These are phyloP conservation scores for Hyposoter didymator DNA, from an alignment of 2,888 invertebrate genomes.

Conservation along the genomic window DNA sequence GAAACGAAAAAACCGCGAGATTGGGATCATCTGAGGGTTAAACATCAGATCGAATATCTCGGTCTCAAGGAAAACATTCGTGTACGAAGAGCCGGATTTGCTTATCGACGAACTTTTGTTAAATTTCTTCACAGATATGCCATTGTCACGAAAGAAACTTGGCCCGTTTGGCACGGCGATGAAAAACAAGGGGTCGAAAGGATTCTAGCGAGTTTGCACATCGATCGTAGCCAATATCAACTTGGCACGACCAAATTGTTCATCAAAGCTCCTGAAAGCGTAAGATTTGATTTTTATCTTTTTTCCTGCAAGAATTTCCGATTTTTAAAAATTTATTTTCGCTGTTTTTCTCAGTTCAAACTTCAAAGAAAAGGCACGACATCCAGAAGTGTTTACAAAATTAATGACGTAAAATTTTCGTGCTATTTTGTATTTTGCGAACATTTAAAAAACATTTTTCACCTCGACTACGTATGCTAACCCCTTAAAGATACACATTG, in stretches of 20 bases:
- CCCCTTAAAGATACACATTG: not conserved
- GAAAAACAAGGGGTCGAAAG: slow-evolving; percentile 86
- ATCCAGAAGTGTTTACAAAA: not conserved
- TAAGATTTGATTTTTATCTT: slow-evolving; percentile 75
- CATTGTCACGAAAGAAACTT: slow-evolving; percentile 87
- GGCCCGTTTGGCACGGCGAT: slow-evolving; percentile 86
- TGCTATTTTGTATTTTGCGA: not conserved
- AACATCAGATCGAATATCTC: slow-evolving; percentile 88
- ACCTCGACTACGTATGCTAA: too few relatives aligned
- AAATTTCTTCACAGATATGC: slow-evolving; percentile 89
- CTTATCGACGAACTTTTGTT: slow-evolving; percentile 87
- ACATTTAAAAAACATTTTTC: not conserved
- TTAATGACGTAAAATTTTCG: not conserved
- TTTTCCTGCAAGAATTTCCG: not conserved
- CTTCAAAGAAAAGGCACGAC: not conserved
- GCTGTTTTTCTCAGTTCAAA: not conserved
- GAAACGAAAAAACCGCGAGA: slow-evolving; percentile 88
- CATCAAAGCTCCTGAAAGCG: slow-evolving; percentile 88
- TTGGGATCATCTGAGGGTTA: slow-evolving; percentile 88
- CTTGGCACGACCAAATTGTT: slow-evolving; percentile 89
- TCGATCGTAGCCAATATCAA: slow-evolving; percentile 88
- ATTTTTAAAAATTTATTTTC: not conserved
- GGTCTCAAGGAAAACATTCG: slow-evolving; percentile 89
- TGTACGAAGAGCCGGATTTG: slow-evolving; percentile 89
- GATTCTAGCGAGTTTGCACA: slow-evolving; percentile 86